phyloP scores from a whole-genome alignment of 2,888 invertebrate species.

The Cynaeus angustus region DNA sequence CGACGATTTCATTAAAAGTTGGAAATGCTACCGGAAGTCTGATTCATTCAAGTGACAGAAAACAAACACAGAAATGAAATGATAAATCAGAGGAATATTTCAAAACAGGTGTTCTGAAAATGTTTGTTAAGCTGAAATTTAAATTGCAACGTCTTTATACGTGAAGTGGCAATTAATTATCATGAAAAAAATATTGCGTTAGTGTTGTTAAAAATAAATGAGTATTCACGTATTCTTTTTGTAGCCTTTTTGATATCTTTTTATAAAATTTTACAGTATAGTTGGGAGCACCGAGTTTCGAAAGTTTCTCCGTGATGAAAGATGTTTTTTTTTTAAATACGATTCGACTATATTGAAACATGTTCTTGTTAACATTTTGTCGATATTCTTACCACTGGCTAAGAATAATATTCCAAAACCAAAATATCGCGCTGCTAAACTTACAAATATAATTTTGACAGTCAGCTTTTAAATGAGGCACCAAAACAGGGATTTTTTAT shows the following conservation, averaged over 20 bases:
- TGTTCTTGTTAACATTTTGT: too few relatives aligned
- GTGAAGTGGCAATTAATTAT: conserved; percentile 16
- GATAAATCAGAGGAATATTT: conserved; percentile 35
- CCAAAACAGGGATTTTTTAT: too few relatives aligned
- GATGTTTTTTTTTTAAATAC: too few relatives aligned
- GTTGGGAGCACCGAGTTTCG: too few relatives aligned
- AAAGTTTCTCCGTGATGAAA: too few relatives aligned
- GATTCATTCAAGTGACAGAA: conserved; percentile 1
- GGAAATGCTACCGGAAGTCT: conserved; percentile 3
- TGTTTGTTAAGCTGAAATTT: conserved; percentile 24
- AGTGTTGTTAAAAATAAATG: conserved; percentile 2
- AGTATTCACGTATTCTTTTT: not conserved
- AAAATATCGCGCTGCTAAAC: too few relatives aligned
- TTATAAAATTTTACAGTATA: not conserved
- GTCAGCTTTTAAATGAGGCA: too few relatives aligned
- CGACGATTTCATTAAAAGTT: not conserved
- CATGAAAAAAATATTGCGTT: not conserved
- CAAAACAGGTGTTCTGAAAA: conserved; percentile 38
- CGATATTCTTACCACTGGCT: too few relatives aligned
- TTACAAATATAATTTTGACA: too few relatives aligned
- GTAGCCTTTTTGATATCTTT: not conserved
- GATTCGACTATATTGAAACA: too few relatives aligned
- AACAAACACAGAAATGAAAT: conserved; percentile 14
- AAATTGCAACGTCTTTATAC: conserved; percentile 25
- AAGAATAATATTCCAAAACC: too few relatives aligned